Evolutionary conservation across 2,888 invertebrate genomes (phyloP).

Genomic region (Ernsta delagoae): DNA sequence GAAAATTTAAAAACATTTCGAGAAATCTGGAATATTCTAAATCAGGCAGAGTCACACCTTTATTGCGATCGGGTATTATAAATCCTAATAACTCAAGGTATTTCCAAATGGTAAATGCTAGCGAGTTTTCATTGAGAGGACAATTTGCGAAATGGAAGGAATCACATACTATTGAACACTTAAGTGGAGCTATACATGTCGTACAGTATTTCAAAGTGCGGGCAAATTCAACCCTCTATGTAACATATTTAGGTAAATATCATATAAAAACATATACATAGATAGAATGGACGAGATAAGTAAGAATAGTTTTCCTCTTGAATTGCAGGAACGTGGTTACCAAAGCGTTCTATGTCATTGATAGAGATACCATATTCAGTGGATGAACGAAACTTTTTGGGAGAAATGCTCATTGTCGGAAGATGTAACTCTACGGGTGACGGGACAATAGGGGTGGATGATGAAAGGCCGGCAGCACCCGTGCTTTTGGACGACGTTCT

Average conservation of each 20-base stretch:
- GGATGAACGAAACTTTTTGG: slow-evolving; percentile 70
- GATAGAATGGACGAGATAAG: too few relatives aligned
- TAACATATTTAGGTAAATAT: slow-evolving; percentile 61
- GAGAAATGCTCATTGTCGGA: slow-evolving; percentile 74
- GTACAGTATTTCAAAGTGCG: slow-evolving; percentile 76
- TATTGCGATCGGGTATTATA: slow-evolving; percentile 59
- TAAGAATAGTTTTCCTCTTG: not conserved
- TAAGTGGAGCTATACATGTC: slow-evolving; percentile 51
- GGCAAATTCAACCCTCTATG: slow-evolving; percentile 70
- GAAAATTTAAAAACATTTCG: slow-evolving; percentile 61
- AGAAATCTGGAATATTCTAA: slow-evolving; percentile 56
- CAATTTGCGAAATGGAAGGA: slow-evolving; percentile 48
- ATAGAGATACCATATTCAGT: slow-evolving; percentile 66
- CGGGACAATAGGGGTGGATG: slow-evolving; percentile 62
- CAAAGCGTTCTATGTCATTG: slow-evolving; percentile 61
- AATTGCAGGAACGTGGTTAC: slow-evolving; percentile 63
- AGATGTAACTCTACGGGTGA: slow-evolving; percentile 73
- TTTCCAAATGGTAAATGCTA: slow-evolving; percentile 65
- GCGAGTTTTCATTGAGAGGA: slow-evolving; percentile 52
- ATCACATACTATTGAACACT: slow-evolving; percentile 38
- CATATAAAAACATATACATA: too few relatives aligned
- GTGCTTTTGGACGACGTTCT: slow-evolving; percentile 79
- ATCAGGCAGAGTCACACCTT: slow-evolving; percentile 50
- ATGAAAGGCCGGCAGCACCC: slow-evolving; percentile 75
- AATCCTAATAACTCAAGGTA: slow-evolving; percentile 60